These are phyloP conservation scores for Labroides dimidiatus DNA, from an alignment of 2,797 vertebrate species.

Conservation along the genomic window DNA sequence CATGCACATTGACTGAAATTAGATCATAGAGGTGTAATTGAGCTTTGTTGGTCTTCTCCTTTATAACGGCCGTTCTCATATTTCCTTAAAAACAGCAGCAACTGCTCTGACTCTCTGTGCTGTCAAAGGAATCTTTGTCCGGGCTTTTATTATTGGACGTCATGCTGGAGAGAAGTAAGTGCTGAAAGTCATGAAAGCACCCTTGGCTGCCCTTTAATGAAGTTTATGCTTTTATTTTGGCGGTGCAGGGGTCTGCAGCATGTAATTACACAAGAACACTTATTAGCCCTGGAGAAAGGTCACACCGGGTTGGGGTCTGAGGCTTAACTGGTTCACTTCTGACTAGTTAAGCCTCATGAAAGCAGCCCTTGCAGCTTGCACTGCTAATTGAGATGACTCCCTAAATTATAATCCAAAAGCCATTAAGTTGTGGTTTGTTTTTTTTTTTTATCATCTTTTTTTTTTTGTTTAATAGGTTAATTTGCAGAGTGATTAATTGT, in stretches of 20 bases:
- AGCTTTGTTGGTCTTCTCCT: neutral
- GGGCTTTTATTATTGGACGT: slow-evolving; percentile 10
- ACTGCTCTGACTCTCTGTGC: slow-evolving; percentile 1
- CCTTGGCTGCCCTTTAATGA: slow-evolving; percentile 59
- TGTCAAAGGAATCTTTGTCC: slow-evolving; percentile 42
- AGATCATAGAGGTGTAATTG: neutral
- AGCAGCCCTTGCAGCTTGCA: neutral
- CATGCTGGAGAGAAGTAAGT: slow-evolving; percentile 48
- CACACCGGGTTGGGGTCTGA: slow-evolving; percentile 45
- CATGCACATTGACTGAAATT: slow-evolving; percentile 9
- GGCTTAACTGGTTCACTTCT: slow-evolving; percentile 29
- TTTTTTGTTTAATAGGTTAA: neutral
- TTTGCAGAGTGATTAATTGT: neutral
- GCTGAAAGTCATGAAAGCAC: slow-evolving; percentile 54
- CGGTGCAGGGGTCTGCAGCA: slow-evolving; percentile 39
- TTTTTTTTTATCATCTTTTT: neutral
- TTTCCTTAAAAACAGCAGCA: slow-evolving; percentile 24
- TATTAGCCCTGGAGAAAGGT: slow-evolving; percentile 68
- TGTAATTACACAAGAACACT: slow-evolving; percentile 63
- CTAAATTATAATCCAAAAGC: slow-evolving; percentile 19
- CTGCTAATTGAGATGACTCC: slow-evolving; percentile 20
- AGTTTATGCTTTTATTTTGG: slow-evolving; percentile 53
- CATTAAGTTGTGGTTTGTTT: neutral
- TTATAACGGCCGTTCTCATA: slow-evolving; percentile 4
- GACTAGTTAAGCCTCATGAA: slow-evolving; percentile 10